Evolutionary conservation across 2,888 invertebrate genomes (phyloP).

Genomic region (Ophion ventricosus): DNA sequence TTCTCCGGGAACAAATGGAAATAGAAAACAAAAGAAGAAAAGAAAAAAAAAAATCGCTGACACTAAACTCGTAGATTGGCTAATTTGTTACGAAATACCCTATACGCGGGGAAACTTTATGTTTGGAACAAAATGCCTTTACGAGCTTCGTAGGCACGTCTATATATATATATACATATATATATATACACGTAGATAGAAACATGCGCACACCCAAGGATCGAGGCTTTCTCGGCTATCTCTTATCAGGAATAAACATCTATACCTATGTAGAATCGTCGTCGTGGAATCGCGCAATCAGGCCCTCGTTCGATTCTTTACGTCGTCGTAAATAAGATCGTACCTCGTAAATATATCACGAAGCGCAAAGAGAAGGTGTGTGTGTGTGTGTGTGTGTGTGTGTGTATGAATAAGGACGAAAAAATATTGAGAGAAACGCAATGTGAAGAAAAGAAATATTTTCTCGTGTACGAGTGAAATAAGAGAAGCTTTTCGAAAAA

Average conservation of each 20-base stretch:
- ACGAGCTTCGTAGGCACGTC: conserved; percentile 60
- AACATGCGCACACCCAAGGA: conserved; percentile 8
- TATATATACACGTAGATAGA: conserved; percentile 13
- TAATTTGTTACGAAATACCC: conserved; percentile 15
- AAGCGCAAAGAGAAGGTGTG: conserved; percentile 8
- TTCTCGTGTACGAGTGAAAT: conserved; percentile 36
- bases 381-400: background rate
- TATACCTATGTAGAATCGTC: conserved; percentile 58
- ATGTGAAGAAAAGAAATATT: conserved; percentile 38
- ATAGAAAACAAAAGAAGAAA: background rate
- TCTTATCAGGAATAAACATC: conserved; percentile 79
- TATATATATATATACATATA: background rate
- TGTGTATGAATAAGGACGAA: background rate
- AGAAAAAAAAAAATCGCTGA: background rate
- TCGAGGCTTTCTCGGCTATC: conserved; percentile 59
- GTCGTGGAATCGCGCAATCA: conserved; percentile 72
- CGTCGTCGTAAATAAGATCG: conserved; percentile 75
- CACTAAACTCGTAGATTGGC: conserved; percentile 2
- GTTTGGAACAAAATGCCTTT: conserved; percentile 70
- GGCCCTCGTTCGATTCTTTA: conserved; percentile 71
- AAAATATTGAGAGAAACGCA: conserved; percentile 10
- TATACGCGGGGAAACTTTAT: conserved; percentile 33
- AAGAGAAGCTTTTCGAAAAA: conserved; percentile 32
- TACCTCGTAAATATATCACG: conserved; percentile 46
- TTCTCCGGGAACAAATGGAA: background rate